phyloP scores from a whole-genome alignment of 2,797 vertebrate species.

The Chromobotia macracanthus region DNA sequence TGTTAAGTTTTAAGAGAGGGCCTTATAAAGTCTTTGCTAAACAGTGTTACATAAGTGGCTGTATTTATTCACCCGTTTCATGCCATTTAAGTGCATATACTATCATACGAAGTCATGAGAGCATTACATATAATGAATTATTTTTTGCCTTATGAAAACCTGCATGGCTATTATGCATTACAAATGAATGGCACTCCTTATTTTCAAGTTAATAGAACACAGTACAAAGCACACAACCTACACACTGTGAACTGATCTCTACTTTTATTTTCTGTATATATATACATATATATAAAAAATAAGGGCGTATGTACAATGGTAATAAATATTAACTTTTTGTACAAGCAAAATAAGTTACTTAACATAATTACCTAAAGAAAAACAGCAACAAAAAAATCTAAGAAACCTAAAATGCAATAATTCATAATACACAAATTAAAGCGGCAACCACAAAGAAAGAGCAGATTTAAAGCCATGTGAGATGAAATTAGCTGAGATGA shows the following conservation, averaged over 20 bases:
- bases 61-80: not conserved
- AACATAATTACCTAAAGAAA: constrained; percentile 74
- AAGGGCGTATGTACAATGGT: constrained; percentile 86
- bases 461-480: constrained; percentile 70
- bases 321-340: constrained; percentile 86
- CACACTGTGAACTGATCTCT: constrained; percentile 67
- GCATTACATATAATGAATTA: not conserved
- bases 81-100: not conserved
- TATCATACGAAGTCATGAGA: not conserved
- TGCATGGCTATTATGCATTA: not conserved
- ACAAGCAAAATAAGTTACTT: constrained; percentile 87
- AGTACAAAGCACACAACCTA: not conserved
- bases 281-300: constrained; percentile 88
- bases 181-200: not conserved
- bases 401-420: constrained; percentile 62
- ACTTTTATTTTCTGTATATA: constrained; percentile 83
- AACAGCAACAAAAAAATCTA: constrained; percentile 56
- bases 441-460: constrained; percentile 56
- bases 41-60: not conserved
- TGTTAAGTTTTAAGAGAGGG: not conserved
- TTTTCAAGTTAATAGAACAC: constrained; percentile 1
- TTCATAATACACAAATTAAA: constrained; percentile 21
- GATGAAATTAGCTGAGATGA: constrained; percentile 52
- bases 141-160: not conserved
- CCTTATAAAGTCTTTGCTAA: not conserved